Percentiles rank a stretch among this genome's conserved stretches.
These are phyloP conservation scores for Geopemphigus sp. DNA, from an alignment of 1,140 invertebrate species.

Conservation along the genomic window DNA sequence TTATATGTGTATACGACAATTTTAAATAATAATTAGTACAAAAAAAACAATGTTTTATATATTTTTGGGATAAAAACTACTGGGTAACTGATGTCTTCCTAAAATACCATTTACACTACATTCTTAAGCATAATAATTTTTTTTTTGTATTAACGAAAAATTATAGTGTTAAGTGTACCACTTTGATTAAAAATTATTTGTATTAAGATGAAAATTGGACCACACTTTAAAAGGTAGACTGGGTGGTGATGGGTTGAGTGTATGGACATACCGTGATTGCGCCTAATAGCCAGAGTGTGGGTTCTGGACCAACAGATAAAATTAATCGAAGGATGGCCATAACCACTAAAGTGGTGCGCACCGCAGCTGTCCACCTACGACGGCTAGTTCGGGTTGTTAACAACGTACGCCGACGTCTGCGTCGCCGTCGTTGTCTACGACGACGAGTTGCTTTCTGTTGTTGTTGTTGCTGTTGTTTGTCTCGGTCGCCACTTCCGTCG, in stretches of 20 bases:
- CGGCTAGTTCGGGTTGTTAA: conserved; percentile 7
- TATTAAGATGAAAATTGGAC: no score
- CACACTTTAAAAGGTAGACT: no score
- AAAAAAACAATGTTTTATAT: no score
- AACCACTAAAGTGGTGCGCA: conserved; percentile 65
- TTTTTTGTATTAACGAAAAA: no score
- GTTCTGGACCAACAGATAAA: conserved; percentile 84
- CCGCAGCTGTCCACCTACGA: conserved; percentile 7
- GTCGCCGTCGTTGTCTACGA: conserved; percentile 50
- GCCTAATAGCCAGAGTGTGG: conserved; percentile 83
- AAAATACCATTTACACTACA: no score
- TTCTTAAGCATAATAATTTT: no score
- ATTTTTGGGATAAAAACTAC: no score
- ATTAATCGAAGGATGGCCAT: conserved; percentile 83
- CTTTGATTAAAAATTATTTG: no score
- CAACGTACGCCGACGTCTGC: background rate
- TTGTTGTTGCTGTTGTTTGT: background rate
- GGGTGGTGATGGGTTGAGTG: background rate
- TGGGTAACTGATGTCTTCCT: no score
- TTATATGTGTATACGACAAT: no score
- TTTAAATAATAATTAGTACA: no score
- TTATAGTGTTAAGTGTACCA: no score
- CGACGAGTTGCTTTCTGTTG: background rate
- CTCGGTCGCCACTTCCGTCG: background rate
- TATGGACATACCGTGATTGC: conserved; percentile 68